Base-by-base conservation (phyloP, 2,888 invertebrate genomes). In the Lithophane semibrunnea region DNA sequence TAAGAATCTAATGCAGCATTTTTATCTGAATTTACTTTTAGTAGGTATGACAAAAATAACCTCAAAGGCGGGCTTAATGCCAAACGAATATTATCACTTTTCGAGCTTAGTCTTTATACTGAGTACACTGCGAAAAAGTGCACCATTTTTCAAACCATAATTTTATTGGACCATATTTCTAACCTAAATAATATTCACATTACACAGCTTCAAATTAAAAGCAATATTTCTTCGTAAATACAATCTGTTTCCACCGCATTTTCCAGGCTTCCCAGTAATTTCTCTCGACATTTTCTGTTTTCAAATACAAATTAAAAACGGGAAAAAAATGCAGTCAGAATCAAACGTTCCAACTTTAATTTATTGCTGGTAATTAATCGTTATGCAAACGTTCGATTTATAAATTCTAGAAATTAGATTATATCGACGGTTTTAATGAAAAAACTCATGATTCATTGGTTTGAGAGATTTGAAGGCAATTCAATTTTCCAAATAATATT, bases 351-450 rank as follows among this genome's bases (percentile, higher is more conserved):
- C 67, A 24, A 72, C 2, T 60, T 44, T 37, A 63, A 85, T 85
- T 78, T 66, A 87, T 82, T 67, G 71, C 52, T 42, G 24, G 42
- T 73, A 78, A 82, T 82, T 77, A 77, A 73, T 80, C 63, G 77
- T 58, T 69, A 66, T 72, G 79, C 73, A 65, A 83, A 77, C 71
- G 24, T 71, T 77, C 21, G 37, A 69, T 67, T 56, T 29, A 73
- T 66, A 76, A 61, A 82, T 71, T 67, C 64, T 47, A 63, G 60
- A 75, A 82, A 47, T 79, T 73, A 69, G 66, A 80, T 74, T 74
- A 76, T 80, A 81, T 82, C 58, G 66, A 65, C 24, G 58, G 47
- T 77, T 86, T 83, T 81, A 83, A 86, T 87, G 83, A 84, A 85
- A 88, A 76, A 66, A 42, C 63, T 73, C 56, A 71, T 75, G 83